Evolutionary conservation across 1,140 invertebrate genomes (phyloP), one percentile per base, ranked within the genome.

Genomic region (Branchinecta lindahli): DNA sequence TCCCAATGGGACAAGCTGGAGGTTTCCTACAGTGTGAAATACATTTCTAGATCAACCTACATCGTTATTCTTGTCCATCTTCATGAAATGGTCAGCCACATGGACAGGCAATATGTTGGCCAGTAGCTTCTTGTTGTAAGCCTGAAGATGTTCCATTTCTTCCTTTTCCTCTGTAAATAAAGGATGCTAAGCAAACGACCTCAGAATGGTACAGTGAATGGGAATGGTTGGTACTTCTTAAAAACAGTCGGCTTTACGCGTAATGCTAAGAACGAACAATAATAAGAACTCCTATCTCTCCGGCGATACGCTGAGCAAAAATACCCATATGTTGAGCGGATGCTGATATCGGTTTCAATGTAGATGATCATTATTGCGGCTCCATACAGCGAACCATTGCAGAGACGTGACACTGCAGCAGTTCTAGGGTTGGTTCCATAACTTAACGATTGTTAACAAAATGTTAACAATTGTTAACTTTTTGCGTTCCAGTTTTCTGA

Each of bases 51-150:
- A 33, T 15, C 46, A 69, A 44, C 65, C 0, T 70, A 70, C 70
- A 79, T 84, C 74, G 70, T 75, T 77, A 70, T 73, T 74, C 66
- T 74, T 88, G 72, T 90, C 88, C 71, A 86, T 86, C 74, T 85
- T 85, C 46, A 97, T 82, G 79, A 97, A 97, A 80, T 96, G 93
- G 72, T 92, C 89, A 0, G 93, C 93, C 7, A 98, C 94, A 79
- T 95, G 92, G 70, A 89, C 87, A 0, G 94, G 94, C 69, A 98
- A 82, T 77, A 98, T 97, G 80, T 98, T 97, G 69, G 91, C 91
- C 45, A 97, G 83, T 33, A 97, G 84, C 79, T 94, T 92, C 72
- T 90, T 84, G 78, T 95, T 94, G 80, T 94, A 94, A 21, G 92
- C 92, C 79, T 95, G 91, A 71, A 95, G 80, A 77, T 94, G 89